These are phyloP conservation scores for Grapholita molesta DNA, from an alignment of 1,140 invertebrate species.

Conservation along the genomic window DNA sequence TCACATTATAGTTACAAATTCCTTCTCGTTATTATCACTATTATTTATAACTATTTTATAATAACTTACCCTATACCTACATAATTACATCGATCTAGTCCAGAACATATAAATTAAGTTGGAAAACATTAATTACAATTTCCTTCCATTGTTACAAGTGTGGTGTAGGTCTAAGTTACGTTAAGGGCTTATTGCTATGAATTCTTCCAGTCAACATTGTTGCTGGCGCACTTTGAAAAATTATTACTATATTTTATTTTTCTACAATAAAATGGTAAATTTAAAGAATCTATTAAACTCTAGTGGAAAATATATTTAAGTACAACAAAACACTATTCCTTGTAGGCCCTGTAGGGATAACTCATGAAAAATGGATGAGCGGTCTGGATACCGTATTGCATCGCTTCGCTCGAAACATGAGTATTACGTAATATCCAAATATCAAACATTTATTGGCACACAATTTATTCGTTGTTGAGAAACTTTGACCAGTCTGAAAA, in stretches of 20 bases:
- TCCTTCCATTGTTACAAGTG: constrained; percentile 40
- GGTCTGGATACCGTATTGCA: background rate
- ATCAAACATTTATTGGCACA: background rate
- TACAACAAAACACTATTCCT: constrained; percentile 8
- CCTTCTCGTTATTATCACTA: constrained; percentile 67
- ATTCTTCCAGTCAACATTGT: constrained; percentile 18
- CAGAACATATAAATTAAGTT: constrained; percentile 64
- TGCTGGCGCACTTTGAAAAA: background rate
- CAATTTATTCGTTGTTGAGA: constrained; percentile 8
- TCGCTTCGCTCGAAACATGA: background rate
- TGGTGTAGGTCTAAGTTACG: constrained; percentile 3
- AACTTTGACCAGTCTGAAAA: constrained; percentile 13
- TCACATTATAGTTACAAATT: constrained; percentile 74
- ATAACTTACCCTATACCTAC: constrained; percentile 63
- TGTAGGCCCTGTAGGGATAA: background rate
- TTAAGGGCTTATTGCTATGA: constrained; percentile 21
- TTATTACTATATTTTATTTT: background rate
- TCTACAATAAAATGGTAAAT: constrained; percentile 9
- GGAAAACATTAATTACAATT: constrained; percentile 35
- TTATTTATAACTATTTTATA: constrained; percentile 68
- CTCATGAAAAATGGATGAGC: background rate
- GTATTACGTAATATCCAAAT: background rate
- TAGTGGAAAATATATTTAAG: constrained; percentile 5
- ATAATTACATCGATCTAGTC: constrained; percentile 67
- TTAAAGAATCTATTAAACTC: background rate